Evolutionary conservation across 2,888 invertebrate species (phyloP).

Genomic region (Hemaris fuciformis): DNA sequence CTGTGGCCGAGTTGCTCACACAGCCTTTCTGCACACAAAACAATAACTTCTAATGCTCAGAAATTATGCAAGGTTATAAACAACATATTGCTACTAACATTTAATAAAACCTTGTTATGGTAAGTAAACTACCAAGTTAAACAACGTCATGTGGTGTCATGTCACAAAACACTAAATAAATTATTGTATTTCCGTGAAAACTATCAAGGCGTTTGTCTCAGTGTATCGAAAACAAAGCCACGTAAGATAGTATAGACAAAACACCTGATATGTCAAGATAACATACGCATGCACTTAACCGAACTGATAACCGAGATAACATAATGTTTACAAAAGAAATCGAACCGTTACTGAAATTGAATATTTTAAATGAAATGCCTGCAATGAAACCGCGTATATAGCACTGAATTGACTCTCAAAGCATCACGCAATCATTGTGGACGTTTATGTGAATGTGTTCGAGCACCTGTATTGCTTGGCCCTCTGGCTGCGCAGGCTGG

Average conservation of each 20-base stretch:
- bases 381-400: slow-evolving; percentile 12
- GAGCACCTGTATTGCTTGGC: slow-evolving; percentile 77
- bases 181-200: not conserved
- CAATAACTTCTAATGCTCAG: slow-evolving; percentile 23
- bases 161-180: not conserved
- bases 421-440: slow-evolving; percentile 36
- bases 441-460: slow-evolving; percentile 27
- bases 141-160: not conserved
- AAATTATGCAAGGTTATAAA: slow-evolving; percentile 12
- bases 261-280: slow-evolving; percentile 36
- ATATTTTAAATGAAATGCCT: slow-evolving; percentile 1
- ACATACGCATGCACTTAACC: slow-evolving; percentile 26
- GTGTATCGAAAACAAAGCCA: not conserved
- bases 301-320: slow-evolving; percentile 34
- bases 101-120: not conserved
- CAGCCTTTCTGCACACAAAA: slow-evolving; percentile 47
- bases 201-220: not conserved
- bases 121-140: not conserved
- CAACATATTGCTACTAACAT: not conserved
- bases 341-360: slow-evolving; percentile 18
- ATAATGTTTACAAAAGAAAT: slow-evolving; percentile 4
- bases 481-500: slow-evolving; percentile 79
- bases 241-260: slow-evolving; percentile 17
- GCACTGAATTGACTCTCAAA: slow-evolving; percentile 30
- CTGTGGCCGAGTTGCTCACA: slow-evolving; percentile 39